phyloP scores from a whole-genome alignment of 2,113 vertebrate genomes.

The Callocephalon fimbriatum region DNA sequence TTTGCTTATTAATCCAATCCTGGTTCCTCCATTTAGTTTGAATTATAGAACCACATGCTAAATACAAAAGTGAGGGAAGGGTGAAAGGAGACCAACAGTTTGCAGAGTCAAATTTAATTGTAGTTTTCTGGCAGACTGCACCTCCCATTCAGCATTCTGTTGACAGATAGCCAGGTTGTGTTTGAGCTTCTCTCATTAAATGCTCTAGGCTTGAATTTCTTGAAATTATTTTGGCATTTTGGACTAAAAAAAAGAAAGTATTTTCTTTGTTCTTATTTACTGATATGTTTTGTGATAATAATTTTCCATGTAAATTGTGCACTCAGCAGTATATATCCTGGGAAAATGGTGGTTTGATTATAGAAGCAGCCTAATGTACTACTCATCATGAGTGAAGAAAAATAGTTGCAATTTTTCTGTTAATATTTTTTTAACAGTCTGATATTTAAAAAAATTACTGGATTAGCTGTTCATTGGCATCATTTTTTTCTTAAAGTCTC shows the following conservation, averaged over 20 bases:
- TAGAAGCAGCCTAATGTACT: not conserved
- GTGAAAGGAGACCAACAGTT: not conserved
- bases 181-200: constrained; percentile 18
- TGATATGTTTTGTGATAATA: not conserved
- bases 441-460: not conserved
- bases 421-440: not conserved
- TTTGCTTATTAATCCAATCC: constrained; percentile 63
- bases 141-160: not conserved
- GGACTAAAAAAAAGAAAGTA: not conserved
- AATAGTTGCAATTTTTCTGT: not conserved
- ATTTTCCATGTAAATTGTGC: constrained; percentile 2
- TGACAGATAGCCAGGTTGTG: constrained; percentile 33
- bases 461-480: not conserved
- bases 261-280: not conserved
- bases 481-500: not conserved
- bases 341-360: constrained; percentile 50
- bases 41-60: constrained; percentile 58
- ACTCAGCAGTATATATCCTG: not conserved
- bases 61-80: constrained; percentile 11
- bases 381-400: not conserved
- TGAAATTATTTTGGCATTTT: not conserved
- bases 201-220: not conserved
- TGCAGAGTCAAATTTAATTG: constrained; percentile 30
- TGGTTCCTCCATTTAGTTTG: constrained; percentile 66
- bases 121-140: constrained; percentile 46